Evolutionary conservation across 2,797 vertebrate genomes (phyloP), one percentile per base, ranked within the genome.

Genomic region (Myotis findleyi): DNA sequence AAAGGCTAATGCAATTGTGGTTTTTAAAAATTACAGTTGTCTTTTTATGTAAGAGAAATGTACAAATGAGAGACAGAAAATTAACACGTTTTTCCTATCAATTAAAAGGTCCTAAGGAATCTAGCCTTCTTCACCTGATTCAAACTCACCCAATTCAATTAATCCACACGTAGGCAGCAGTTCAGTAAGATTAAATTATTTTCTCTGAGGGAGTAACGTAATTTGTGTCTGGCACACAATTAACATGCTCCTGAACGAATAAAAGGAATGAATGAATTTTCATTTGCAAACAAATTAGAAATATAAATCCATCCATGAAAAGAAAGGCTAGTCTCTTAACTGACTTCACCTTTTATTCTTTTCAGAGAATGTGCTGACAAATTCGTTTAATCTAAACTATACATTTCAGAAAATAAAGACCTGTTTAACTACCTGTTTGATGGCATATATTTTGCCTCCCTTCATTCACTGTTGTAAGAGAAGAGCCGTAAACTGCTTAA

Each of bases 191-290:
- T 33, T 64, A 76, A 72, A 89, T 71, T 59, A 73, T 69, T 79
- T 64, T 82, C 47, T 93, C 44, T 41, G 13, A 79, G 68, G 10
- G 89, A 85, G 62, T 64, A 90, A 75, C 4, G 66, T 21, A 55
- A 68, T 80, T 72, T 90, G 23, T 69, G 38, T 36, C 49, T 85
- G 53, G 62, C 72, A 73, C 13, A 90, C 38, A 85, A 79, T 90
- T 57, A 80, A 64, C 47, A 87, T 68, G 51, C 55, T 25, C 64
- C 64, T 25, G 7, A 92, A 53, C 12, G 16, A 94, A 53, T 68
- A 55, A 44, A 41, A 93, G 88, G 38, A 36, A 77, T 75, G 18
- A 93, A 77, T 68, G 25, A 81, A 91, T 84, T 66, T 90, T 91
- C 41, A 94, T 38, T 68, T 87, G 21, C 55, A 86, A 47, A 83